Evolutionary conservation across 35 echinoderm and acorn worm species (phyloP).

Genomic region (Heliocidaris erythrogramma): DNA sequence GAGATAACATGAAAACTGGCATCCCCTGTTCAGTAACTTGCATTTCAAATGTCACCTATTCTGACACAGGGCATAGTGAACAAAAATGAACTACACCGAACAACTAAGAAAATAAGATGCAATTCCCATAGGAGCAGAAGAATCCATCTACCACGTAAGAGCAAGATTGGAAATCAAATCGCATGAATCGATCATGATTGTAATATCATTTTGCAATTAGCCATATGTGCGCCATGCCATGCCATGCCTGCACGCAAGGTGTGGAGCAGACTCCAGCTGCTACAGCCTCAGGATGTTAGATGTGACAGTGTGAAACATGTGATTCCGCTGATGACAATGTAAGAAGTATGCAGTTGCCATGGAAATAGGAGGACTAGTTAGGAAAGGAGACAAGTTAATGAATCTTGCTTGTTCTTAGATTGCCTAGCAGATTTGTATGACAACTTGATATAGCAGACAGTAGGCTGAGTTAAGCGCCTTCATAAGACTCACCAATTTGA

Average conservation of each 20-base stretch:
- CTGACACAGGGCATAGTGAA: no score
- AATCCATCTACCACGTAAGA: not conserved
- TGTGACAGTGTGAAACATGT: not conserved
- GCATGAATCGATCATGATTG: not conserved
- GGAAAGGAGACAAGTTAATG: not conserved
- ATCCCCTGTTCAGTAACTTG: no score
- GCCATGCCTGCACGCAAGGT: not conserved
- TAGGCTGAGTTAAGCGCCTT: no score
- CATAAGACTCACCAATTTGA: no score
- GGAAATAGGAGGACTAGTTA: not conserved
- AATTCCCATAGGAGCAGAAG: no score
- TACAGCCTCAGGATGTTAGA: not conserved
- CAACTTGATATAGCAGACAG: no score
- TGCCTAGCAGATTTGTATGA: not conserved
- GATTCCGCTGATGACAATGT: not conserved
- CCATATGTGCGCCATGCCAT: not conserved
- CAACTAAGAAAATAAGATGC: no score
- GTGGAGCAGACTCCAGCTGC: not conserved
- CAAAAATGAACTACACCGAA: no score
- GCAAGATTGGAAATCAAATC: not conserved
- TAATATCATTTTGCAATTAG: not conserved
- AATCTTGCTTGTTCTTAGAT: conserved; percentile 13
- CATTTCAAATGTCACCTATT: no score
- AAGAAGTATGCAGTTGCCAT: not conserved
- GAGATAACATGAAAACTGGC: no score